Evolutionary conservation across 2,797 vertebrate species (phyloP).

Genomic region (Acrossocheilus fasciatus): DNA sequence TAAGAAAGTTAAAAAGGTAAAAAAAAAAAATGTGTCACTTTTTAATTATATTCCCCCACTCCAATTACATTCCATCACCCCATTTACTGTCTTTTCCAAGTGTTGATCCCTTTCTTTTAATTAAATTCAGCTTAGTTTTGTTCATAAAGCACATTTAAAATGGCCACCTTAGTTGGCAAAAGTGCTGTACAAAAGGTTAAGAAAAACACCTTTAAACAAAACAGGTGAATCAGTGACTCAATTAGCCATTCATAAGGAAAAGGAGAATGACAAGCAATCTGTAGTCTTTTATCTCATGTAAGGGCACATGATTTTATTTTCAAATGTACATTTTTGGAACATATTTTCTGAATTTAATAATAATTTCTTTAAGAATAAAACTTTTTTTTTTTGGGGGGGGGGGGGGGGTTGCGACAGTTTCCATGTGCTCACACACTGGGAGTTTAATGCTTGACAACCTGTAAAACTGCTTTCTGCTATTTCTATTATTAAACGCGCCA

Average conservation of each 20-base stretch:
- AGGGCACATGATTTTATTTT: not conserved
- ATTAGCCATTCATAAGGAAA: not conserved
- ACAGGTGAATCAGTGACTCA: not conserved
- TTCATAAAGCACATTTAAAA: not conserved
- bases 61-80: not conserved
- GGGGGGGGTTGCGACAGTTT: not conserved
- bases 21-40: not conserved
- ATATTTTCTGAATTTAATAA: not conserved
- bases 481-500: not conserved
- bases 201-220: not conserved
- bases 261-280: not conserved
- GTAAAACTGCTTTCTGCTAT: conserved; percentile 8
- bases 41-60: not conserved
- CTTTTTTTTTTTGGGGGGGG: not conserved
- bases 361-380: not conserved
- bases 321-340: not conserved
- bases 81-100: not conserved
- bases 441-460: conserved; percentile 7
- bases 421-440: not conserved
- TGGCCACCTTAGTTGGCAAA: not conserved
- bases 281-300: not conserved
- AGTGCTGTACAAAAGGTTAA: not conserved
- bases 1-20: not conserved
- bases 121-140: not conserved
- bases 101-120: not conserved